A percentile compares a stretch with the other conserved stretches of the same genome.
Evolutionary conservation across 37 sponge, comb jelly and placozoan genomes (phyloP).

Genomic region (Crambe crambe): DNA sequence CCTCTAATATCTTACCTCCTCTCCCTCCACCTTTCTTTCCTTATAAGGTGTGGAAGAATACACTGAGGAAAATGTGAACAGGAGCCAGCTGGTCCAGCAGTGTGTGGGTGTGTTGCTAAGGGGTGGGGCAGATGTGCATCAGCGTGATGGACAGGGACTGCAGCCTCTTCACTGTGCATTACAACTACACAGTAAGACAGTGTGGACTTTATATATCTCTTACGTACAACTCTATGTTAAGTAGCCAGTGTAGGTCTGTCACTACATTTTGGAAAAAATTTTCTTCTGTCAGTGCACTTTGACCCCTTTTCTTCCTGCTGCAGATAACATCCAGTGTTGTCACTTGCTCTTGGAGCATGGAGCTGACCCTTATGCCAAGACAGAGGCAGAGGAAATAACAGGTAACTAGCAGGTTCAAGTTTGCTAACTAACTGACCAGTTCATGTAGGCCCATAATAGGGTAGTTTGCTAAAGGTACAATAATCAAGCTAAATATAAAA

Average conservation of each 20-base stretch:
- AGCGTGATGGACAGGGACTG: conserved; percentile 37
- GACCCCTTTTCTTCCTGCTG: too few relatives aligned
- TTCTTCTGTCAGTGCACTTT: too few relatives aligned
- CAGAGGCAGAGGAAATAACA: conserved; percentile 35
- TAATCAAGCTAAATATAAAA: too few relatives aligned
- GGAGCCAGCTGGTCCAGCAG: conserved; percentile 21
- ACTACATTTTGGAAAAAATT: too few relatives aligned
- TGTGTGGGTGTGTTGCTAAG: conserved; percentile 57
- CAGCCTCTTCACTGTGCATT: conserved; percentile 79
- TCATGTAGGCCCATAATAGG: too few relatives aligned
- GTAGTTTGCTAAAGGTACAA: too few relatives aligned
- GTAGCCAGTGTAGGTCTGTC: too few relatives aligned
- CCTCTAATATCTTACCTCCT: neutral
- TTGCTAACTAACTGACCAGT: too few relatives aligned
- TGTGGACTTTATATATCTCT: too few relatives aligned
- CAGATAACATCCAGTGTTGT: conserved; percentile 58
- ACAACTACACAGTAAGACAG: conserved; percentile 56
- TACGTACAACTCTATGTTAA: too few relatives aligned
- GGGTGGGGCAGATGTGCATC: conserved; percentile 42
- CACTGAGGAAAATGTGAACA: conserved; percentile 20
- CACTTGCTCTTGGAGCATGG: conserved; percentile 54
- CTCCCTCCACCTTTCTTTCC: too few relatives aligned
- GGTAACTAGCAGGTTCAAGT: too few relatives aligned
- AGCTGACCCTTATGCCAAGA: conserved; percentile 63
- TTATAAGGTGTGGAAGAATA: conserved; percentile 1